phyloP scores from a whole-genome alignment of 2,888 invertebrate species.

The Tetranychus piercei region DNA sequence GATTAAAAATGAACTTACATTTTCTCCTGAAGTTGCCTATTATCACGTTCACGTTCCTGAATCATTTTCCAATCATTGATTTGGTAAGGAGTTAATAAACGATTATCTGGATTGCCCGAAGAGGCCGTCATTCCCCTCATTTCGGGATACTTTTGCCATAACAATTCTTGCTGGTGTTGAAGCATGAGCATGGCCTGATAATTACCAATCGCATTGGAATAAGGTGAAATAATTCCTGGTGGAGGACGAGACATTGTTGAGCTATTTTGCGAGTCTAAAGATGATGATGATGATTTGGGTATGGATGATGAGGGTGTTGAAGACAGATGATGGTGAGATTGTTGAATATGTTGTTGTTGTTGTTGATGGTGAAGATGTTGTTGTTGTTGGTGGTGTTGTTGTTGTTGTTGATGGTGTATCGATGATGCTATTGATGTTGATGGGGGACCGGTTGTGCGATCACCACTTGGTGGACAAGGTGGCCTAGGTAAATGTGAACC shows the following conservation, averaged over 20 bases:
- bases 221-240: background rate
- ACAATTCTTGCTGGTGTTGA: background rate
- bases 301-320: background rate
- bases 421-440: background rate
- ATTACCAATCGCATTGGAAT: background rate
- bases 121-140: background rate
- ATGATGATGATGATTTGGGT: background rate
- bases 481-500: background rate
- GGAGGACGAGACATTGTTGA: slow-evolving; percentile 1
- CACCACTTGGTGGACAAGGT: background rate
- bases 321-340: background rate
- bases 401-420: background rate
- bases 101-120: background rate
- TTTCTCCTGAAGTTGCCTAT: background rate
- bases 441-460: slow-evolving; percentile 8
- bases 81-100: background rate
- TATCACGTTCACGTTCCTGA: background rate
- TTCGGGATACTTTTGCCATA: background rate
- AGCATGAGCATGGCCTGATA: background rate
- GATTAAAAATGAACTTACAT: background rate
- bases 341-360: background rate
- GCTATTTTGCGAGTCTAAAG: background rate
- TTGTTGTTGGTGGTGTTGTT: background rate
- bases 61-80: background rate
- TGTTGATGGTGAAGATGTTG: background rate